These are phyloP conservation scores for Montipora foliosa DNA, from an alignment of 64 coral and sea anemone genomes.

Conservation along the genomic window DNA sequence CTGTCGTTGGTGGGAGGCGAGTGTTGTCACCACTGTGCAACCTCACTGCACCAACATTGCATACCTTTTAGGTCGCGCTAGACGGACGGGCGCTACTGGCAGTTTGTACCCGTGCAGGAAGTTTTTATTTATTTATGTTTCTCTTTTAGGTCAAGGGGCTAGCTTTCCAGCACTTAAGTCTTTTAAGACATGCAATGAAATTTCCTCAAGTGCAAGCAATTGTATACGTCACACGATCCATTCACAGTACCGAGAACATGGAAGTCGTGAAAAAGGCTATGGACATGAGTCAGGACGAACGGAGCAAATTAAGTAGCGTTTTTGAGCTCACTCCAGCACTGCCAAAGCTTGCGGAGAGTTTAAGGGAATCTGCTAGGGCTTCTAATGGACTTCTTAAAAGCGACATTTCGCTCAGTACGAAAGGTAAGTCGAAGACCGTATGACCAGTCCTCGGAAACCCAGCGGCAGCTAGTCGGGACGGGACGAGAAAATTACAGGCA, in stretches of 20 bases:
- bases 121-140: not conserved
- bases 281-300: slow-evolving; percentile 82
- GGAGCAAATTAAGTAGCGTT: slow-evolving; percentile 38
- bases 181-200: slow-evolving; percentile 96
- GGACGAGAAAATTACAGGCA: too few species aligned
- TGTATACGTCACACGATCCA: slow-evolving; percentile 89
- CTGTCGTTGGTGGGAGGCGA: too few species aligned
- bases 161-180: slow-evolving; percentile 82
- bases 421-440: slow-evolving; percentile 12
- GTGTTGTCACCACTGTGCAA: too few species aligned
- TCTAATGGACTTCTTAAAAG: slow-evolving; percentile 51
- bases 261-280: slow-evolving; percentile 88
- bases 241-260: slow-evolving; percentile 76
- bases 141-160: slow-evolving; percentile 50
- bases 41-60: too few species aligned
- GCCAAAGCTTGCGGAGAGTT: slow-evolving; percentile 63
- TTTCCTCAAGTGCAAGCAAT: slow-evolving; percentile 86
- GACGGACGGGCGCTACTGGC: too few species aligned
- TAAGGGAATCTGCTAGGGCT: slow-evolving; percentile 39
- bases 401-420: slow-evolving; percentile 51
- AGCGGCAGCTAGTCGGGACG: too few species aligned
- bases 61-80: too few species aligned
- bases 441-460: too few species aligned
- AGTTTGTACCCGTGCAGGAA: too few species aligned
- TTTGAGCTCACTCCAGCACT: slow-evolving; percentile 72